Evolutionary conservation across 2,888 invertebrate genomes (phyloP).

Genomic region (Cremastinae sp.): DNA sequence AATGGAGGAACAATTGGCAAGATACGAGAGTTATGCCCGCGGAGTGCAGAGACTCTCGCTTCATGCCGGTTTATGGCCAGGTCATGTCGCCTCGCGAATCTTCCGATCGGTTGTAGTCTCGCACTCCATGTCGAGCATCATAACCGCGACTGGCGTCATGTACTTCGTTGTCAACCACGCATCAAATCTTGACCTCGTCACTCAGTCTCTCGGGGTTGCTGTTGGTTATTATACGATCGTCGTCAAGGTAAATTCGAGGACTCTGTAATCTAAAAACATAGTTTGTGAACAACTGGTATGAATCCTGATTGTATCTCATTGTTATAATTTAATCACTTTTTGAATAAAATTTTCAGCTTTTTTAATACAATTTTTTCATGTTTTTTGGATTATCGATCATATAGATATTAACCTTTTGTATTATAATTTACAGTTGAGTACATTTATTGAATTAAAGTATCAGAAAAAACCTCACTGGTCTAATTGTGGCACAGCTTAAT

Average conservation of each 20-base stretch:
- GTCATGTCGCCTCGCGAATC: conserved; percentile 15
- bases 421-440: no score
- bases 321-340: no score
- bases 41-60: conserved; percentile 39
- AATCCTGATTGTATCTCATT: no score
- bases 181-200: conserved; percentile 39
- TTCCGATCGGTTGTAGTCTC: conserved; percentile 26
- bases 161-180: conserved; percentile 39
- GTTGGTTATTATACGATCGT: conserved; percentile 46
- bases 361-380: no score
- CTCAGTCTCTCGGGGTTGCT: conserved; percentile 51
- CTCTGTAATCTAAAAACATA: not conserved
- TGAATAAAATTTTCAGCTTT: no score
- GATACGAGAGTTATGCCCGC: conserved; percentile 43
- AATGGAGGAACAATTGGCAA: conserved; percentile 29
- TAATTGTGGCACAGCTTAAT: no score
- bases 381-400: no score
- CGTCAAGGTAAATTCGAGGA: conserved; percentile 46
- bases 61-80: conserved; percentile 57
- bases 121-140: conserved; percentile 23
- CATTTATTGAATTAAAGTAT: no score
- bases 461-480: no score
- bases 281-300: no score
- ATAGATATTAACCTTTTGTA: no score
- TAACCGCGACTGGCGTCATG: conserved; percentile 41